Evolutionary conservation across 2,113 vertebrate species (phyloP), one percentile per base, ranked within the genome.

Genomic region (Chitala chitala): DNA sequence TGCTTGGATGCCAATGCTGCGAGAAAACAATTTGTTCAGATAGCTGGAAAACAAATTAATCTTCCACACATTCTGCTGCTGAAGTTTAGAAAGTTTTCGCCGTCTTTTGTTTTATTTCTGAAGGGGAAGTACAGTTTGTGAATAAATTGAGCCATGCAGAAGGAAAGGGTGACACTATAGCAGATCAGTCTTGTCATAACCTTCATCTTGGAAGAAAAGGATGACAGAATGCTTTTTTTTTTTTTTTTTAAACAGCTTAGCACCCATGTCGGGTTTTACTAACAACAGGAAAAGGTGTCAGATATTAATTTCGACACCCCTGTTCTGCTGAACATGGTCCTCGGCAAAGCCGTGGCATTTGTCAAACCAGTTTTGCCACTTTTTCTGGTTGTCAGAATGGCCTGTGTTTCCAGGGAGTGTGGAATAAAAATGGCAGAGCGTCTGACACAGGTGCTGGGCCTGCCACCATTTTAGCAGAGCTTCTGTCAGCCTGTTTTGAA

Each of bases 1-100:
- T 82, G 83, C 78, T 82, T 80, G 77, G 65, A 76, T 82, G 75
- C 77, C 72, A 81, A 74, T 29, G 75, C 71, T 38, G 68, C 79
- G 80, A 73, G 81, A 84, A n/a, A 85, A 85, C 83, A 82, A 81
- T 86, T 82, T 75, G 68, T 84, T 84, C 76, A 77, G 78, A 86
- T 85, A 87, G 86, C 78, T 74, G 63, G 75, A 81, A 78, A 82
- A 77, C 77, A 77, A 77, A 79, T 70, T 55, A 84, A 86, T 86
- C 82, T 70, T 82, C 80, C 68, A 75, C 40, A 72, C 38, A 70
- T 68, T 72, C 73, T 59, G 64, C 71, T 82, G 80, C 75, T 68
- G 75, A 77, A 80, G 82, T 82, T 79, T 54, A 53, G 68, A 75
- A 80, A 83, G 81, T 82, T 84, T 71, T 72, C 51, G 72, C 40